Percentiles rank a stretch among this genome's conserved stretches.
phyloP scores from a whole-genome alignment of 37 sponge, comb jelly and placozoan genomes.

The Mnemiopsis leidyi region DNA sequence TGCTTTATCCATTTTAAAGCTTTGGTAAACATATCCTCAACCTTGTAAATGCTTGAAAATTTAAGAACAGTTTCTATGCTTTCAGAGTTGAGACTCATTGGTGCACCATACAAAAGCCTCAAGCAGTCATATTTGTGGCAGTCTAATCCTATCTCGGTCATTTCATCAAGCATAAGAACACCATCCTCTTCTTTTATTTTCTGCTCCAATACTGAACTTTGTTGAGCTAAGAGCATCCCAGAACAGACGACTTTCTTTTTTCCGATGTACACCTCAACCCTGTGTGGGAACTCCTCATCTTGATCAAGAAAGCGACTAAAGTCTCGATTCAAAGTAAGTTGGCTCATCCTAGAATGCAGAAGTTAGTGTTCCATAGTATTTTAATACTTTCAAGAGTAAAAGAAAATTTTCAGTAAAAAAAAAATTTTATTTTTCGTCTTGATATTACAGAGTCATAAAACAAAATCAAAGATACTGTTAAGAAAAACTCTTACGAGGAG shows the following conservation, averaged over 20 bases:
- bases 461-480: too few species aligned
- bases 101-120: constrained; percentile 7
- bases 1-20: neutral
- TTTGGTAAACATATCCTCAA: neutral
- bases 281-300: neutral
- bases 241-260: neutral
- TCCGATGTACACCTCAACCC: neutral
- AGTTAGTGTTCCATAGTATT: too few species aligned
- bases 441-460: too few species aligned
- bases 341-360: neutral
- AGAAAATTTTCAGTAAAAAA: too few species aligned
- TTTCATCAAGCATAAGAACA: neutral
- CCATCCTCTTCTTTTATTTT: neutral
- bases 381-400: too few species aligned
- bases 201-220: neutral
- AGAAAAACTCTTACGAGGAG: too few species aligned
- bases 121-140: neutral
- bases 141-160: neutral
- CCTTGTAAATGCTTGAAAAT: neutral
- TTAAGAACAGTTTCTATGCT: neutral
- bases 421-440: too few species aligned
- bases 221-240: neutral
- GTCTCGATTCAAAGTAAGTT: neutral
- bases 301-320: neutral
- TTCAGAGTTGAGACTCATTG: neutral